Evolutionary conservation across 2,113 vertebrate species (phyloP), one percentile per base, ranked within the genome.

Genomic region (Oenanthe oenanthe): DNA sequence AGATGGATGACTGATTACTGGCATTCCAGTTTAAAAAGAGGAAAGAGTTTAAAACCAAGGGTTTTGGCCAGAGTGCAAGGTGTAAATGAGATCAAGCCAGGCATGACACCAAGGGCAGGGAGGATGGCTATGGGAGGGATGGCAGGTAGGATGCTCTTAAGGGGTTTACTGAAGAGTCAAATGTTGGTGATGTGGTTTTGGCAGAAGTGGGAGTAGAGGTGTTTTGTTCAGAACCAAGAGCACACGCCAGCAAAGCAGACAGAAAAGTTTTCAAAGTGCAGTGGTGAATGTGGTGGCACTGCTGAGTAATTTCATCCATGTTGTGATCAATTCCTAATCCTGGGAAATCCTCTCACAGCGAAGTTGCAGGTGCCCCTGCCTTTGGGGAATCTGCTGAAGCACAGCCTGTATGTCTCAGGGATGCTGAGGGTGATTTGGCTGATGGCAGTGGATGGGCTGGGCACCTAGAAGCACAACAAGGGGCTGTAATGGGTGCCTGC

Each of bases 401-500:
- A 36, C 54, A 87, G 22, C 9, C 13, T 15, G 25, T 0, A 0
- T 26, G 43, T 58, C 51, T 22, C 40, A 76, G 45, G n/a, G 53
- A 54, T 72, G 48, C 53, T 58, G 40, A 71, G 17, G 51, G 51
- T 47, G 53, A 62, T 66, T 15, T n/a, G 13, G 7, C 25, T 66
- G 51, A 19, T 42, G 32, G 40, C 13, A 51, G 36, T 11, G 61
- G 73, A 24, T 13, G 51, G 51, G 45, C 16, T 70, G 34, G 40
- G 21, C 54, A 61, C 20, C 17, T 15, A 21, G 31, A 68, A 72
- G 26, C 70, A 25, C 22, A 80, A 8, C 3, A 12, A 38, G n/a
- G 24, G 43, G 56, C 61, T 85, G 17, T 15, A 25, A 47, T 1
- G 1, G 11, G 19, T 45, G 29, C 12, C 20, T 78, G 42, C 40